Conservation (phyloP, 2,797 vertebrate species). For the Centroberyx gerrardi region DNA sequence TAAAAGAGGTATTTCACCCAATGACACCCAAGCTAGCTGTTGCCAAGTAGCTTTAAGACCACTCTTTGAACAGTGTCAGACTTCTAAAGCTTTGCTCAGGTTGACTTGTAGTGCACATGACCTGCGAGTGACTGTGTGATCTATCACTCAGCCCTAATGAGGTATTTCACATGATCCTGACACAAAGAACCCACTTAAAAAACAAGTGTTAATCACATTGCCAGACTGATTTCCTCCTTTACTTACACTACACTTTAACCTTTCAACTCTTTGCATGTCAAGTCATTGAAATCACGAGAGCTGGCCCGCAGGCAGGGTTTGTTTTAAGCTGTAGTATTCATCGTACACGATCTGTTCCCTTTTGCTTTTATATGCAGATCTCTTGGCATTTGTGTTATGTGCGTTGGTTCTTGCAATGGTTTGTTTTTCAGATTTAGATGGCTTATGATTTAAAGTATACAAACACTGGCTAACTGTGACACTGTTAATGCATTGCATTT, state of each 20-base stretch:
- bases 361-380: conserved; percentile 79
- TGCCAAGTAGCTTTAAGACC: conserved; percentile 74
- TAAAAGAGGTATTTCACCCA: not conserved
- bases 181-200: conserved; percentile 46
- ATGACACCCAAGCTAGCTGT: conserved; percentile 41
- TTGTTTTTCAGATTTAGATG: conserved; percentile 68
- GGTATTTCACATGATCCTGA: conserved; percentile 52
- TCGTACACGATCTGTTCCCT: conserved; percentile 91
- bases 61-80: conserved; percentile 50
- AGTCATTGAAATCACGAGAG: conserved; percentile 65
- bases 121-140: conserved; percentile 54
- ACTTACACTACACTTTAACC: conserved; percentile 73
- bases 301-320: conserved; percentile 95
- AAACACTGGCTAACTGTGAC: conserved; percentile 86
- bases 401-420: conserved; percentile 68
- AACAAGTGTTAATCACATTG: conserved; percentile 41
- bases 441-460: conserved; percentile 81
- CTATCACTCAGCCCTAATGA: conserved; percentile 40
- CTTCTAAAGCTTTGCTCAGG: conserved; percentile 72
- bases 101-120: conserved; percentile 56
- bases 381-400: conserved; percentile 73
- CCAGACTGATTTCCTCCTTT: conserved; percentile 41
- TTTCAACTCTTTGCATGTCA: conserved; percentile 76
- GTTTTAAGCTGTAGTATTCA: conserved; percentile 77
- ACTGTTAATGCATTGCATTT: conserved; percentile 84